Evolutionary conservation across 1,140 invertebrate species (phyloP).

Genomic region (Luehdorfia chinensis): DNA sequence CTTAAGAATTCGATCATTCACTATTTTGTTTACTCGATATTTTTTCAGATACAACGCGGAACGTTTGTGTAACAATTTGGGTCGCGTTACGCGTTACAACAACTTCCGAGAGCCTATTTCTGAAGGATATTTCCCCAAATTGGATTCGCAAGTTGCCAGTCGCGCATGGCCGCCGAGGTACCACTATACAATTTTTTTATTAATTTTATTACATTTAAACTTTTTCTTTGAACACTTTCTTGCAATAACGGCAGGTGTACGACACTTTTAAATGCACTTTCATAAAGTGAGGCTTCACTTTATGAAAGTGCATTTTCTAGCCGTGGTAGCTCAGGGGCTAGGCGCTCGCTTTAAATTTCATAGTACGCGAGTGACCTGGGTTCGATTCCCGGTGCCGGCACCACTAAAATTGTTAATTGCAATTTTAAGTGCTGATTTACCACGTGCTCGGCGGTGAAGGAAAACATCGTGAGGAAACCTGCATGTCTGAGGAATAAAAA

Average conservation of each 20-base stretch:
- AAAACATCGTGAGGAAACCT: no score
- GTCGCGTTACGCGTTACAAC: conserved; percentile 60
- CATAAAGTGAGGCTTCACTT: conserved; percentile 58
- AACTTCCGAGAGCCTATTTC: conserved; percentile 72
- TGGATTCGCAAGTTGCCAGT: conserved; percentile 76
- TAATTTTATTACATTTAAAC: conserved; percentile 19
- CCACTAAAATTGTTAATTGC: no score
- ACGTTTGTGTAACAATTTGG: conserved; percentile 77
- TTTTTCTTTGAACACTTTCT: conserved; percentile 60
- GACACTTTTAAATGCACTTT: conserved; percentile 64
- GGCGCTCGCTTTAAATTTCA: no score
- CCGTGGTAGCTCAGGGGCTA: no score
- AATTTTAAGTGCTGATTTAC: no score
- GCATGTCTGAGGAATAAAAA: no score
- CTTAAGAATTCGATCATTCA: no score
- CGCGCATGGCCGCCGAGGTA: conserved; percentile 73
- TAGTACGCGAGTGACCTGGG: no score
- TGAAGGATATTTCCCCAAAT: conserved; percentile 80
- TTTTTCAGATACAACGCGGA: conserved; percentile 78
- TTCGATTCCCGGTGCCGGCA: no score
- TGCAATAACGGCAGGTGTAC: conserved; percentile 57
- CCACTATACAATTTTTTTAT: no score
- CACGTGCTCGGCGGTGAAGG: no score
- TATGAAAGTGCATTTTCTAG: no score
- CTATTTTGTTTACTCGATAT: not conserved